phyloP scores from a whole-genome alignment of 2,113 vertebrate species.

The Rousettus leschenaultii region DNA sequence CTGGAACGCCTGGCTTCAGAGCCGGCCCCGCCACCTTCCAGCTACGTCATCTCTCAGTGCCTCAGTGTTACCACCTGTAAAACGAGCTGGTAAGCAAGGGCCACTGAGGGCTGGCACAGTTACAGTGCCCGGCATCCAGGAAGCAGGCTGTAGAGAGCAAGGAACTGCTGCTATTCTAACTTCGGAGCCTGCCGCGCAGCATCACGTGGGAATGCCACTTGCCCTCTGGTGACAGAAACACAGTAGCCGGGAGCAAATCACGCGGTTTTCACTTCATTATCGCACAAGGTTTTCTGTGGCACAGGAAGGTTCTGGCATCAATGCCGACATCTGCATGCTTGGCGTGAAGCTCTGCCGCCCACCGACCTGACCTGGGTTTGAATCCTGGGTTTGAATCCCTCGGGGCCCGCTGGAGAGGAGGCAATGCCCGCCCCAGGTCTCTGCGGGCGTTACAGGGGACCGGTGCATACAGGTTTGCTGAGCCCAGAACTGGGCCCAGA shows the following conservation, averaged over 20 bases:
- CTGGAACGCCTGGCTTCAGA: not conserved
- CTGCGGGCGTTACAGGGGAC: not conserved
- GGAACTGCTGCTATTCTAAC: not conserved
- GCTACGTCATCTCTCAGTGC: too few relatives aligned
- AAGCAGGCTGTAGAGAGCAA: not conserved
- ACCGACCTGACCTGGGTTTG: too few relatives aligned
- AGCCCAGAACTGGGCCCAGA: fast-evolving
- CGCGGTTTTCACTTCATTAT: not conserved
- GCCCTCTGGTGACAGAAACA: not conserved
- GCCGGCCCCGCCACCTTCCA: not conserved
- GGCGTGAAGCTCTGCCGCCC: not conserved
- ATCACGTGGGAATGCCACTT: not conserved
- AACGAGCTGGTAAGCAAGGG: not conserved
- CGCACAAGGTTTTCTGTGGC: not conserved
- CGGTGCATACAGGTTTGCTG: fast-evolving
- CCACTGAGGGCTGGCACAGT: fast-evolving
- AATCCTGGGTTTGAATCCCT: too few relatives aligned
- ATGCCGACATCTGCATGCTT: fast-evolving
- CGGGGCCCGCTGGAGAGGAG: not conserved
- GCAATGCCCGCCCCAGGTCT: not conserved
- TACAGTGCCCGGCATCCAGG: not conserved
- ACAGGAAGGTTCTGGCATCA: not conserved
- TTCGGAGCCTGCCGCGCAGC: too few relatives aligned
- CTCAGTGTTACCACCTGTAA: not conserved
- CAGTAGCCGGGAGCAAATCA: not conserved